phyloP scores from a whole-genome alignment of 1,140 invertebrate species.

The Zophobas atratus region DNA sequence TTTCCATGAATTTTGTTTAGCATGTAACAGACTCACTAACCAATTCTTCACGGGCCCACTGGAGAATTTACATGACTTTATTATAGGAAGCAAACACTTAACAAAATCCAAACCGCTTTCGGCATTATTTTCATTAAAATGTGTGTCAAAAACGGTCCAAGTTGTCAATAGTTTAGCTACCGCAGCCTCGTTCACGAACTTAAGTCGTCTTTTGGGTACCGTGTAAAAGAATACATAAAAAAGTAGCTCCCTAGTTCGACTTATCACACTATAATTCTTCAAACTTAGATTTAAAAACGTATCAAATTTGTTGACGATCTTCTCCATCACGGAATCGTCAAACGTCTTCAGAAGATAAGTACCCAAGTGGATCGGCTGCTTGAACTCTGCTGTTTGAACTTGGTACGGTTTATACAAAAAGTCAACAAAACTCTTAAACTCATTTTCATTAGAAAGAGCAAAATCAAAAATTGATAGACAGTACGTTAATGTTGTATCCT shows the following conservation, averaged over 20 bases:
- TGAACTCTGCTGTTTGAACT: constrained; percentile 49
- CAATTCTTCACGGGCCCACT: constrained; percentile 41
- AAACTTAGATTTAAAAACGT: constrained; percentile 37
- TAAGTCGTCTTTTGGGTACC: background rate
- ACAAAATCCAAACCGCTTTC: constrained; percentile 47
- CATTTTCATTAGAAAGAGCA: constrained; percentile 44
- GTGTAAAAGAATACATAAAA: constrained; percentile 4
- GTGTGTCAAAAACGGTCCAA: constrained; percentile 34
- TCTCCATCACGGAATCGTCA: constrained; percentile 43
- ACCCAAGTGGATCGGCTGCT: constrained; percentile 44
- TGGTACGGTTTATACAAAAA: constrained; percentile 44
- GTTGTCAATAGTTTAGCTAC: constrained; percentile 6
- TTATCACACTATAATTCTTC: constrained; percentile 2
- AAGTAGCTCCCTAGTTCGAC: constrained; percentile 28
- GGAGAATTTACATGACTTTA: background rate
- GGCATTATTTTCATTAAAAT: constrained; percentile 31
- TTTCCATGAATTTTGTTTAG: constrained; percentile 7
- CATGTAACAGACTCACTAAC: constrained; percentile 25
- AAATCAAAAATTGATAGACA: constrained; percentile 51
- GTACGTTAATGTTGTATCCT: constrained; percentile 51
- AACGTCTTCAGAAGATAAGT: constrained; percentile 53
- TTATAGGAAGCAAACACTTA: constrained; percentile 22
- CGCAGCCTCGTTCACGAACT: background rate
- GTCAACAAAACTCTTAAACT: constrained; percentile 48
- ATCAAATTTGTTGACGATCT: constrained; percentile 52